Base-by-base conservation (phyloP, 1,140 invertebrate genomes). In the Eciton burchellii region DNA sequence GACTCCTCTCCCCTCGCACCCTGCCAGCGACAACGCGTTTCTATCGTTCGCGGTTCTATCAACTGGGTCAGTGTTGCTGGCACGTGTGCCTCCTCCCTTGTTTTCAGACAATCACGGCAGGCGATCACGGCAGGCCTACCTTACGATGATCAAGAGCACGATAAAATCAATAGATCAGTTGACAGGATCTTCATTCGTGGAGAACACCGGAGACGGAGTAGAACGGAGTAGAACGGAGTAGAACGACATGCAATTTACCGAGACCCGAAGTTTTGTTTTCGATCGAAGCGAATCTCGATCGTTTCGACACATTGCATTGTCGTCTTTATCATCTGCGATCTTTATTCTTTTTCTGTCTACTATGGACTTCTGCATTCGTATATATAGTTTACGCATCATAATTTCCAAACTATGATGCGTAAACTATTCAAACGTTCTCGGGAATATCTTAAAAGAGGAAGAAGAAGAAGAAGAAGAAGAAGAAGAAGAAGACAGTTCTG, bases 11-110 rank as follows among this genome's bases (percentile, higher is more conserved):
- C 56, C 59, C 43, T 57, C 43, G n/a, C 59, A 16, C 82, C 47
- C 68, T 74, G 41, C 49, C 29, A 14, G n/a, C 8, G 45, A 47
- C 73, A 54, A 35, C 63, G 16, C 63, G 74, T 26, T 47, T 57
- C 52, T 70, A 72, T 81, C 77, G 74, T 66, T 79, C 49, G 63
- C 49, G 63, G 63, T 79, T 79, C 74, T 56, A 68, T 79, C 74
- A 79, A 79, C 74, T 79, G 49, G 74, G 74, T 79, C 74, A 79
- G 62, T 68, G 43, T 35, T 56, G 74, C 21, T 76, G 43, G 43
- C 72, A 57, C 59, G 63, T 59, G 63, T 19, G 59, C 9, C 63
- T 3, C 9, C 63, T 3, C 26, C 26, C 72, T 76, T 76, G 72
- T 74, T 26, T 47, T 26, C 19, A 63, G 57, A 21, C 26, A 59